Base-by-base conservation (phyloP, 2,113 vertebrate species). In the Syngnathoides biaculeatus region DNA sequence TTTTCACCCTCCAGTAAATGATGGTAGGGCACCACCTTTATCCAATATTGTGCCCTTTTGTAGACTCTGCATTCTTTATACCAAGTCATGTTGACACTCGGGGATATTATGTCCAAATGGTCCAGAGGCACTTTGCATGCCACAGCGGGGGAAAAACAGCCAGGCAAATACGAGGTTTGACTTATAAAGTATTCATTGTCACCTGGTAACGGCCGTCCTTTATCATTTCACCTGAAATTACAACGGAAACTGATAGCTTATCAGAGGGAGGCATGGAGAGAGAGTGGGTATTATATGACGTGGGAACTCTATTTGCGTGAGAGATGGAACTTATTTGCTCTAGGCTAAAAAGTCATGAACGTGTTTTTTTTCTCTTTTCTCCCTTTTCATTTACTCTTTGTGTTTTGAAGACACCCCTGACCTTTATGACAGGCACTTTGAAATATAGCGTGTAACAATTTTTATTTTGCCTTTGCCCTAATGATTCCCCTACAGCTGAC, bases 141-240 rank as follows among this genome's bases (percentile, higher is more conserved):
- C 79, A 75, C 81, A 85, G 88, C 81, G 79, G 88, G 88, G 91
- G 89, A 93, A 92, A 91, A 93, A 92, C 92, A 91, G 92, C 90
- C 92, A 93, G 92, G 92, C 92, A 93, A 93, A 93, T 92, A 91
- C 92, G 89, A 86, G 90, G 90, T 92, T 92, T 90, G 91, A 92
- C 92, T 93, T 92, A 93, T 93, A 92, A 93, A 93, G 92, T 93
- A 93, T 93, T 92, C 91, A 93, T 93, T 92, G 92, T 92, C 90
- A 92, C 92, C 91, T 92, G 90, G 92, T 93, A 93, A 93, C 91
- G 86, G 90, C 89, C 70, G 83, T 72, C 88, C 90, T 92, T 93
- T 92, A 92, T 92, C 90, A 91, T 93, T 92, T 93, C 90, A 92
- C 92, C 90, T 92, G 90, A 93, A 93, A 92, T 92, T 92, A 91